Percentiles rank a stretch among this genome's conserved stretches.
Conservation (phyloP, 1,140 invertebrate genomes). For the Rhopalosiphum maidis region DNA sequence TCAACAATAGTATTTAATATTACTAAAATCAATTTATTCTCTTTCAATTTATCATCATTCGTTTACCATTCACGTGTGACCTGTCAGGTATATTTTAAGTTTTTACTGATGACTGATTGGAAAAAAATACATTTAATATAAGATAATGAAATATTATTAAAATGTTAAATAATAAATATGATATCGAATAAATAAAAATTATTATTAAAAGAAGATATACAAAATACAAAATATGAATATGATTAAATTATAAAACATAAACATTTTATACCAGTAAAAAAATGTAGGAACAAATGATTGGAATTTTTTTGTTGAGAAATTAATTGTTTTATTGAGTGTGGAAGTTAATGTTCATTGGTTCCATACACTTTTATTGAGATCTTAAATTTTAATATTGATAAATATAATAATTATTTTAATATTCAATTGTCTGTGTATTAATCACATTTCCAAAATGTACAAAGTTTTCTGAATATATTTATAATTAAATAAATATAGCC, state of each 20-base stretch:
- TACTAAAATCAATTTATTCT: background rate
- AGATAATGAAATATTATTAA: background rate
- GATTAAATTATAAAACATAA: background rate
- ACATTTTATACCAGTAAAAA: background rate
- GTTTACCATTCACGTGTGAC: background rate
- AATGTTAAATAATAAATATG: background rate
- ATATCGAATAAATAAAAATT: background rate
- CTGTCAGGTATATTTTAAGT: background rate
- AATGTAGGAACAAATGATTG: background rate
- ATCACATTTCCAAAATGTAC: background rate
- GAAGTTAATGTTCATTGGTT: background rate
- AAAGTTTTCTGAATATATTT: background rate
- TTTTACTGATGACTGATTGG: background rate
- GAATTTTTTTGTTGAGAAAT: background rate
- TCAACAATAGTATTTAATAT: background rate
- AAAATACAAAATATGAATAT: background rate
- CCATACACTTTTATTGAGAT: background rate
- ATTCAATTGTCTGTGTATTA: background rate
- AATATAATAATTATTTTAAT: background rate
- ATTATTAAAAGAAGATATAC: background rate
- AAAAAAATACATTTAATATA: background rate
- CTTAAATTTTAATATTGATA: background rate
- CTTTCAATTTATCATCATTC: background rate
- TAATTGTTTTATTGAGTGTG: background rate
- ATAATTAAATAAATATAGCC: background rate